Base-by-base conservation (phyloP, 2,888 invertebrate genomes). In the Caenorhabditis japonica region DNA sequence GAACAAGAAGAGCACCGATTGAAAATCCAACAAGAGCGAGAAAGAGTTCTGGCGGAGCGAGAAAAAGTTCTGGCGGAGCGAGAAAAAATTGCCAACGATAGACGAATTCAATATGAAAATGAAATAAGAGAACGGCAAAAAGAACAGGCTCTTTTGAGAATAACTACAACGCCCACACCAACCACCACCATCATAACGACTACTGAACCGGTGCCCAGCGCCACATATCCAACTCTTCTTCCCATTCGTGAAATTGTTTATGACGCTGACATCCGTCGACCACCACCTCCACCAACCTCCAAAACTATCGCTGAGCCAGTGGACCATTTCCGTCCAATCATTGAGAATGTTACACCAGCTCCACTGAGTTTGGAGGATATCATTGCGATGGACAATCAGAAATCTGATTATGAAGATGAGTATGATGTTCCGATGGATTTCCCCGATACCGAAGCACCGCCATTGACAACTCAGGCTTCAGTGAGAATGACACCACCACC, bases 361-460 rank as follows among this genome's bases (percentile, higher is more conserved):
- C 69, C 75, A 2, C 25, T 77, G 27, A 72, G 72, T 36, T 47
- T 77, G 2, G 77, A 77, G 49, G 77, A 77, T 39, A 77, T 77
- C 15, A 77, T 77, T 47, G 77, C 75, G 19, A 69, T 77, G 51
- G 77, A 75, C 25, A 68, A 75, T 30, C 59, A 69, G 27, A 59
- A 36, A 61, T 34, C 55, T 15, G 62, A 74, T 23, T 75, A 75
- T 34, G 72, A 77, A 30, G 75, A 77, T 27, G 75, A 77, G 21
- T 72, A 75, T 33, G 75, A 61, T 44, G 64, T 66, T 17, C 73
- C 73, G 10, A 61, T 68, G 61, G 73, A 68, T 30, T 68, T 73
- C 52, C 73, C 73, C 10, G 72, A 72, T 33, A 72, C 72, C 2
- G 69, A 69, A 33, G 56, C 71, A 4, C 71, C 56, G 7, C 71